Conservation (phyloP, 2,797 vertebrate genomes). For the Aphelocoma californica region DNA sequence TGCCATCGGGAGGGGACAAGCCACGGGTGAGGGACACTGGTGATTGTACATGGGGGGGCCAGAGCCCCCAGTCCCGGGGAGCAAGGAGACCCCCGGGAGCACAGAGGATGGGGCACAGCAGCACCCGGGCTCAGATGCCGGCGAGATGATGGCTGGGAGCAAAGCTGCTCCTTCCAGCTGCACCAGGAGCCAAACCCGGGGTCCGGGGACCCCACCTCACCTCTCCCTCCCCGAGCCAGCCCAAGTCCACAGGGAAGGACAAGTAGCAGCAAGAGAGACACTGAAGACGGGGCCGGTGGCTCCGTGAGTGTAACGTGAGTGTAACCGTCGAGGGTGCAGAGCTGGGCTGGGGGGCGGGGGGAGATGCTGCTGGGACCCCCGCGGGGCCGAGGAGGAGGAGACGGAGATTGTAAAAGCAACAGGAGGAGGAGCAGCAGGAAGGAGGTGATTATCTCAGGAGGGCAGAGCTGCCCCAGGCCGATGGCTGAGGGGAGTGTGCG, state of each 20-base stretch:
- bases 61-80: not conserved
- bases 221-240: not conserved
- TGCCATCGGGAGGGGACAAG: not conserved
- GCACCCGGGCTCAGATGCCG: not conserved
- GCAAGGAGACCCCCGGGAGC: not conserved
- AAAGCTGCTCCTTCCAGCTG: constrained; percentile 4
- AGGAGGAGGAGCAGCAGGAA: not conserved
- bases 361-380: not conserved
- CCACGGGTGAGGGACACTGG: not conserved
- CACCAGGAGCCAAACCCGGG: not conserved
- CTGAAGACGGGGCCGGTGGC: not conserved
- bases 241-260: not conserved
- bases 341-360: not conserved
- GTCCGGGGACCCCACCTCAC: not conserved
- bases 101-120: not conserved
- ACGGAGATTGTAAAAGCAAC: constrained; percentile 31
- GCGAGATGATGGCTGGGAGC: constrained; percentile 38
- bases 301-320: not conserved
- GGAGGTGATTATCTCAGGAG: not conserved
- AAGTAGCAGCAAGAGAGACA: constrained; percentile 49
- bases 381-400: not conserved
- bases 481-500: constrained; percentile 32
- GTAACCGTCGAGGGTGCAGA: not conserved
- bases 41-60: not conserved
- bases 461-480: not conserved